phyloP scores from a whole-genome alignment of 2,113 vertebrate species.

The human (Homo sapiens) region GRCh38 chr9:103903501-103904000 shows the following conservation, averaged over 20 bases:
- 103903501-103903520: neutral
- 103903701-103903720: neutral
- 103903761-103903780: neutral
- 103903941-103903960: neutral
- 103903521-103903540: neutral
- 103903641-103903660: neutral
- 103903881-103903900: neutral
- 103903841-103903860: neutral
- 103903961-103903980: neutral
- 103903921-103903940: conserved; percentile 1
- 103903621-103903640: neutral
- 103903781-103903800: neutral
- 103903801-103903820: neutral
- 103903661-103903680: neutral
- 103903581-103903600: neutral
- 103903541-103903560: conserved; percentile 23
- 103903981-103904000: neutral
- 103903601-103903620: neutral
- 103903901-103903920: neutral
- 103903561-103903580: neutral
- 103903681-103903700: neutral
- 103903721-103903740: neutral
- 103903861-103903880: neutral
- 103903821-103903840: neutral
- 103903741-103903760: conserved; percentile 8